Percentiles rank a stretch among this genome's conserved stretches.
These are phyloP conservation scores for Leptopilina clavipes DNA, from an alignment of 1,140 invertebrate genomes.

Conservation along the genomic window DNA sequence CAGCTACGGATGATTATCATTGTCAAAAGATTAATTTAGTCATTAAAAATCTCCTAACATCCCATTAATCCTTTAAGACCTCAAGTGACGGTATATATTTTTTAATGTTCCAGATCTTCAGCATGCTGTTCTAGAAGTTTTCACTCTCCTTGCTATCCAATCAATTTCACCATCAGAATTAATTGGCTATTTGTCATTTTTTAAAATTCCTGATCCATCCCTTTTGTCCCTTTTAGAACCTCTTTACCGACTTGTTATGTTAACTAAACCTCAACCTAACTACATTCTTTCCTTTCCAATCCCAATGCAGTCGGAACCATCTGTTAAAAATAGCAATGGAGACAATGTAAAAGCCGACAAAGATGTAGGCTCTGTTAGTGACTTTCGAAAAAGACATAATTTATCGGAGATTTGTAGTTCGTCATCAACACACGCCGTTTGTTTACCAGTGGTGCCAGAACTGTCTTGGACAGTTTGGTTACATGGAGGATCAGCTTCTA, in stretches of 20 bases:
- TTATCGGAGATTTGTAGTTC: slow-evolving; percentile 69
- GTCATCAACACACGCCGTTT: slow-evolving; percentile 75
- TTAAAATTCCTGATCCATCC: slow-evolving; percentile 75
- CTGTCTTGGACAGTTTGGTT: slow-evolving; percentile 78
- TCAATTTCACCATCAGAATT: slow-evolving; percentile 76
- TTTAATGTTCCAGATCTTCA: slow-evolving; percentile 75
- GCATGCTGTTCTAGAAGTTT: slow-evolving; percentile 77
- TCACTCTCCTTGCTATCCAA: slow-evolving; percentile 76
- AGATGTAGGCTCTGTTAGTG: slow-evolving; percentile 63
- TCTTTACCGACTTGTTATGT: slow-evolving; percentile 73
- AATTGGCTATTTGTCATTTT: slow-evolving; percentile 75
- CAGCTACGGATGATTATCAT: no score
- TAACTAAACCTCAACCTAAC: slow-evolving; percentile 75
- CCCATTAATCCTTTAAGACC: no score
- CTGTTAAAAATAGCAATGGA: slow-evolving; percentile 46
- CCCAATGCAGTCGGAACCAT: slow-evolving; percentile 27
- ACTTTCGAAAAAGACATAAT: slow-evolving; percentile 66
- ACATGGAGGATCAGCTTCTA: slow-evolving; percentile 77
- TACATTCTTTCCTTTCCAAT: slow-evolving; percentile 78
- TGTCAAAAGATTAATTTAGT: no score
- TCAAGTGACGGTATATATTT: not conserved
- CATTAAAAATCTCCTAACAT: no score
- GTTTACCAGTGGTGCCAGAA: slow-evolving; percentile 74
- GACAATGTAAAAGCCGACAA: slow-evolving; percentile 63
- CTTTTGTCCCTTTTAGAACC: slow-evolving; percentile 74